These are phyloP conservation scores for Adelognathus sp. DNA, from an alignment of 2,888 invertebrate genomes.

Conservation along the genomic window DNA sequence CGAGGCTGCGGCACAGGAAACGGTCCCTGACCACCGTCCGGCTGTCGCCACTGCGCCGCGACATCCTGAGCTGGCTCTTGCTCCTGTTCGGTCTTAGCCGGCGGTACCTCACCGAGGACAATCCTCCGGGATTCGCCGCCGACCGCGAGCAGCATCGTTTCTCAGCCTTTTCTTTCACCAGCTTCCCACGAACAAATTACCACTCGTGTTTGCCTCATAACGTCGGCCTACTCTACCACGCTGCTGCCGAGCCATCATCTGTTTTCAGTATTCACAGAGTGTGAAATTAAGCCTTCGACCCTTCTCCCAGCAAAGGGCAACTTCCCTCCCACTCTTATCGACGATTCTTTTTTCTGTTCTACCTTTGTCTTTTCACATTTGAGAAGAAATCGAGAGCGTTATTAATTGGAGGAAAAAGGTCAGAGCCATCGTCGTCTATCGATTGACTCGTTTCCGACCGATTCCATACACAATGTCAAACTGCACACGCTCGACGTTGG, in stretches of 20 bases:
- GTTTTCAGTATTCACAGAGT: neutral
- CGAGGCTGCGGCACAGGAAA: slow-evolving; percentile 74
- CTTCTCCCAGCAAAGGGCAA: too few species aligned
- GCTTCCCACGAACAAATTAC: slow-evolving; percentile 8
- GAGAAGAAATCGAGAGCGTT: neutral
- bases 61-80: slow-evolving; percentile 79
- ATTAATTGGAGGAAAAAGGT: slow-evolving; percentile 21
- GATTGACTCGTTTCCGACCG: neutral
- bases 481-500: neutral
- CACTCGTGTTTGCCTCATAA: slow-evolving; percentile 9
- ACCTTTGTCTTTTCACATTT: neutral
- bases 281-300: neutral
- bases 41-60: slow-evolving; percentile 75
- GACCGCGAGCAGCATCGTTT: slow-evolving; percentile 83
- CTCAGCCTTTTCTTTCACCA: slow-evolving; percentile 31
- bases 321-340: neutral
- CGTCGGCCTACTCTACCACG: slow-evolving; percentile 25
- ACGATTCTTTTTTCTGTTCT: neutral
- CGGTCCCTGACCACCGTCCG: slow-evolving; percentile 60
- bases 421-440: slow-evolving; percentile 12
- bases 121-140: slow-evolving; percentile 82
- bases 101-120: slow-evolving; percentile 78
- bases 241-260: slow-evolving; percentile 1
- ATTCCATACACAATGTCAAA: neutral
- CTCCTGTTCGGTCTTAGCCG: slow-evolving; percentile 75